Conservation (phyloP, 1,140 invertebrate genomes). For the Drosophila pseudoobscura region DNA sequence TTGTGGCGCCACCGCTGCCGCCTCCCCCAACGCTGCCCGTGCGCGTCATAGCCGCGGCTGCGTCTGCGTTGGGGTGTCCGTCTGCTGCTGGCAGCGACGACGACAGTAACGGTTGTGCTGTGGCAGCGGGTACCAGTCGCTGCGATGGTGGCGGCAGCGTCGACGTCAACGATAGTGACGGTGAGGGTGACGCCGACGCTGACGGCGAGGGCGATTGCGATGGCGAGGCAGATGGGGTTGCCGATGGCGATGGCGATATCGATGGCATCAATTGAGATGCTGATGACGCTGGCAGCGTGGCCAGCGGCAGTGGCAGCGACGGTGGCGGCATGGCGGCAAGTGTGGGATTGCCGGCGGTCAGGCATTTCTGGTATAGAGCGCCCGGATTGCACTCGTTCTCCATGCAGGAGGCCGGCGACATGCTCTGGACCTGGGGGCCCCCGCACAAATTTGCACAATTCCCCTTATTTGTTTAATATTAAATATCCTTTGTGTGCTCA, state of each 20-base stretch:
- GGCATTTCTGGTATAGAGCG: constrained; percentile 48
- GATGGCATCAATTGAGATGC: constrained; percentile 26
- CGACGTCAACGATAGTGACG: constrained; percentile 15
- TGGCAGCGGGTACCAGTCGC: neutral
- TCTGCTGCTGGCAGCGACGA: constrained; percentile 15
- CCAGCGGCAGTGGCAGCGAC: constrained; percentile 7
- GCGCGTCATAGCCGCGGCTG: constrained; percentile 55
- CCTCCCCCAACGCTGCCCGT: constrained; percentile 44
- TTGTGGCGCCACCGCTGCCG: constrained; percentile 47
- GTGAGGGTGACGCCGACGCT: constrained; percentile 8
- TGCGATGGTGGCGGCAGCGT: constrained; percentile 8
- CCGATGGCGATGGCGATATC: neutral
- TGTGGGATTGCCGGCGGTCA: constrained; percentile 16
- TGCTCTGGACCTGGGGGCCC: constrained; percentile 36
- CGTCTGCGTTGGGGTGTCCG: constrained; percentile 3
- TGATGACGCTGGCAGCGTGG: constrained; percentile 3
- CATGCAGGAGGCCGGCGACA: constrained; percentile 74
- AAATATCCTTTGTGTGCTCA: no score
- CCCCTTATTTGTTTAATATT: no score
- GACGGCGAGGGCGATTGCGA: constrained; percentile 8
- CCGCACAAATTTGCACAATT: no score
- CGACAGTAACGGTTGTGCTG: constrained; percentile 16
- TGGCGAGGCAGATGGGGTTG: neutral
- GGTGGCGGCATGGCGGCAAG: no score
- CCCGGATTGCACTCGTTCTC: constrained; percentile 61